Percentiles rank a stretch among this genome's conserved stretches.
phyloP scores from a whole-genome alignment of 2,797 vertebrate genomes.

The Parambassis ranga region DNA sequence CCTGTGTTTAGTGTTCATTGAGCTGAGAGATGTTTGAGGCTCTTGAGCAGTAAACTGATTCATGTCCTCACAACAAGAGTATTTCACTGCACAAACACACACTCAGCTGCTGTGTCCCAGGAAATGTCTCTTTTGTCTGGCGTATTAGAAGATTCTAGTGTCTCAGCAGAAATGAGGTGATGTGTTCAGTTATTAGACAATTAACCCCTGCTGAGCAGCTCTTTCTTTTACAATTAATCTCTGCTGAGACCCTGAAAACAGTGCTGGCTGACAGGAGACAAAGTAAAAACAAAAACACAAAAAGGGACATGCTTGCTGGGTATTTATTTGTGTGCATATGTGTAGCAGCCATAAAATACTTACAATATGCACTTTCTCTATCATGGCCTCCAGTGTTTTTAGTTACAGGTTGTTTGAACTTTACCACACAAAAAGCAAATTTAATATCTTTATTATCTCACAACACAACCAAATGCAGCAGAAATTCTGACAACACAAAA shows the following conservation, averaged over 20 bases:
- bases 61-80: not conserved
- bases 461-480: too few relatives aligned
- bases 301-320: not conserved
- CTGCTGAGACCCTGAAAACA: not conserved
- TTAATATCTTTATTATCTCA: too few relatives aligned
- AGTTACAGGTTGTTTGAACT: too few relatives aligned
- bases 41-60: too few relatives aligned
- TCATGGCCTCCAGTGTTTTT: too few relatives aligned
- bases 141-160: constrained; percentile 16
- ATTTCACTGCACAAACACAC: not conserved
- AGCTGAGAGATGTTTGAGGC: too few relatives aligned
- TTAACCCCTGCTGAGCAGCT: constrained; percentile 26
- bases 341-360: too few relatives aligned
- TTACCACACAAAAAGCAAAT: too few relatives aligned
- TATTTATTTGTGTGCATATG: not conserved
- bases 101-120: not conserved
- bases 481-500: too few relatives aligned
- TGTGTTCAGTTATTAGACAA: constrained; percentile 39
- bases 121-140: not conserved
- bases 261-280: not conserved
- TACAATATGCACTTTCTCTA: too few relatives aligned
- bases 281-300: not conserved
- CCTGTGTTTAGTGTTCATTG: too few relatives aligned
- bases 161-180: constrained; percentile 45
- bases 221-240: constrained; percentile 23